Evolutionary conservation across 2,113 vertebrate genomes (phyloP), one percentile per base, ranked within the genome.

Genomic region (Murina feae): DNA sequence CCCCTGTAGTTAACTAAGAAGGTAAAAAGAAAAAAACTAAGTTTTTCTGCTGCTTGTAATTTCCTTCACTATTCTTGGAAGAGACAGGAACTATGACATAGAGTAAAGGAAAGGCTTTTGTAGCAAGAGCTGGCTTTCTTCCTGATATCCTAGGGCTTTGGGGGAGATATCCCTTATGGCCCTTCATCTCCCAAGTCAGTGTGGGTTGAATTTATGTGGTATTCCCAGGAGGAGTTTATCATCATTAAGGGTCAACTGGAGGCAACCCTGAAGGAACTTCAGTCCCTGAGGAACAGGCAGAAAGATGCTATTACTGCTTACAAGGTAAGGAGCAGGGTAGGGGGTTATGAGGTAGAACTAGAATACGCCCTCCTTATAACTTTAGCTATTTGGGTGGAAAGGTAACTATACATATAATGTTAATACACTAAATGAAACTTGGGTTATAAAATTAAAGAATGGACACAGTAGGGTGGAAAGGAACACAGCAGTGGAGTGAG

Each of bases 311-410:
- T 96, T 55, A 10, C 7, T 9, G 91, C 37, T 93, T 92, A 95
- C 74, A 98, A 97, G 96, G 98, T 98, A 94, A 96, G 97, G 86
- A 72, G 53, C 49, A 91, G 55, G 49, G 66, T 23, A 66, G 51
- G 18, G n/a, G 89, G 13, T 72, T 60, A 60, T 76, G 28, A 94
- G 39, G 39, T 20, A 76, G 11, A 95, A 75, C 18, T 74, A 35
- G 88, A 92, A 60, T 47, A 78, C 7, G 66, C 17, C 10, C 25
- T 90, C 32, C 65, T 68, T 76, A 23, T 72, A 55, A 97, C 32
- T 72, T 91, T 35, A 75, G 47, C n/a, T 82, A 30, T 68, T 30
- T 68, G 51, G 2, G 63, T 68, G 0, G 35, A 93, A 47, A 93
- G 58, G 16, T 87, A 8, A 42, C 16, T 78, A 39, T 32, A 21